Evolutionary conservation across 2,888 invertebrate genomes (phyloP).

Genomic region (Geophilus truncorum): DNA sequence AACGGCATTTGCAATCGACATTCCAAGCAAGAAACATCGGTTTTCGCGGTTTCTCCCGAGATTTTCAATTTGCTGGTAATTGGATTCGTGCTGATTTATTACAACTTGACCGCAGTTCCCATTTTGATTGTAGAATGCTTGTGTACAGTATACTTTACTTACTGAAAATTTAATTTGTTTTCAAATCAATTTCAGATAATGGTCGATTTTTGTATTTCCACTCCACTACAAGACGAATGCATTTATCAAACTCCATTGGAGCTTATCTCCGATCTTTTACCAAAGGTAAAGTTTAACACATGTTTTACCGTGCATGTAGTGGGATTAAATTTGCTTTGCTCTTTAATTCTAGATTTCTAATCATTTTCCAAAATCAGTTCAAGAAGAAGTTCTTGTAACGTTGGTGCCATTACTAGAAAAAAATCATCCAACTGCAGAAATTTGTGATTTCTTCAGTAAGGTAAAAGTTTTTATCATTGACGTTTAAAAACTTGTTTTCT

Average conservation of each 20-base stretch:
- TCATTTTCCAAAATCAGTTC: conserved; percentile 44
- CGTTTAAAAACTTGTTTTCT: conserved; percentile 1
- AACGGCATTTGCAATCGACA: not conserved
- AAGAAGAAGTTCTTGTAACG: conserved; percentile 51
- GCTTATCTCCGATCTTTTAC: conserved; percentile 65
- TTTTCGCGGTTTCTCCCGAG: no score
- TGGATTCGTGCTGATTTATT: no score
- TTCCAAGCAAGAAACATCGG: no score
- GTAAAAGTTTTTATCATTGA: conserved; percentile 42
- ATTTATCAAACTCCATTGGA: conserved; percentile 67
- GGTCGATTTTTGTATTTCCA: conserved; percentile 68
- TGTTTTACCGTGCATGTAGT: no score
- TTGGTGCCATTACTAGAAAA: conserved; percentile 65
- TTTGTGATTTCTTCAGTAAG: conserved; percentile 58
- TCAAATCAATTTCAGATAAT: conserved; percentile 57
- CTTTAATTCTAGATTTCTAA: not conserved
- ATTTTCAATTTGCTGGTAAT: no score
- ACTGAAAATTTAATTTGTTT: conserved; percentile 30
- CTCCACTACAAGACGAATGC: conserved; percentile 70
- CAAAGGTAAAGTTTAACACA: conserved; percentile 46
- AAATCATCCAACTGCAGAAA: conserved; percentile 57
- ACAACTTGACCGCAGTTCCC: not conserved
- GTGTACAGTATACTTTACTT: not conserved
- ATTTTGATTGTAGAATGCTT: not conserved
- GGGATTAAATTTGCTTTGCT: no score